Evolutionary conservation across 2,888 invertebrate species (phyloP).

Genomic region (Apamea monoglypha): DNA sequence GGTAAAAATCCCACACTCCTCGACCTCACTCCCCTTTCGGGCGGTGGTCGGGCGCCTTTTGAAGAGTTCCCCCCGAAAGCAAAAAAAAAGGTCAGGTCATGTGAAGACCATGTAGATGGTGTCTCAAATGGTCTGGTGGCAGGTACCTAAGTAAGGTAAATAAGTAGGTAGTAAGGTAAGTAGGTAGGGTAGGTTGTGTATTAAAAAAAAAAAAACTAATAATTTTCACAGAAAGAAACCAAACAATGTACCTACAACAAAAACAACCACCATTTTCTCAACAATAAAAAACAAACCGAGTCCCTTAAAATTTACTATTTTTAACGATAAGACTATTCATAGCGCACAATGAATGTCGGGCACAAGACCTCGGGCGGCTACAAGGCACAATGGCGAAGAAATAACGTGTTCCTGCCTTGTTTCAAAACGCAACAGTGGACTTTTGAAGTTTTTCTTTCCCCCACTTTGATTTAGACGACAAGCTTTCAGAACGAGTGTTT

Average conservation of each 20-base stretch:
- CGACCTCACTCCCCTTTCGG: too few relatives aligned
- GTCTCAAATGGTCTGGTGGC: too few relatives aligned
- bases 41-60: too few relatives aligned
- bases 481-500: conserved; percentile 42
- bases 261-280: conserved; percentile 14
- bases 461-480: conserved; percentile 59
- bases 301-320: conserved; percentile 48
- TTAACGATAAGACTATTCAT: conserved; percentile 60
- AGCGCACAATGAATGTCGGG: conserved; percentile 68
- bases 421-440: conserved; percentile 62
- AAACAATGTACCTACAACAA: neutral
- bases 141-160: too few relatives aligned
- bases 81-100: too few relatives aligned
- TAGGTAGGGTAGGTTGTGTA: too few relatives aligned
- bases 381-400: conserved; percentile 62
- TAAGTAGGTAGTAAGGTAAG: too few relatives aligned
- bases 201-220: neutral
- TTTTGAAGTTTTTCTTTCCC: conserved; percentile 57
- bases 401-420: conserved; percentile 68
- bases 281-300: conserved; percentile 23
- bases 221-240: neutral
- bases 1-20: too few relatives aligned
- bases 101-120: too few relatives aligned
- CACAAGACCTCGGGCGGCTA: conserved; percentile 55
- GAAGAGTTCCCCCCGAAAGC: too few relatives aligned